phyloP scores from a whole-genome alignment of 1,140 invertebrate genomes.

The Tyrophagus putrescentiae region DNA sequence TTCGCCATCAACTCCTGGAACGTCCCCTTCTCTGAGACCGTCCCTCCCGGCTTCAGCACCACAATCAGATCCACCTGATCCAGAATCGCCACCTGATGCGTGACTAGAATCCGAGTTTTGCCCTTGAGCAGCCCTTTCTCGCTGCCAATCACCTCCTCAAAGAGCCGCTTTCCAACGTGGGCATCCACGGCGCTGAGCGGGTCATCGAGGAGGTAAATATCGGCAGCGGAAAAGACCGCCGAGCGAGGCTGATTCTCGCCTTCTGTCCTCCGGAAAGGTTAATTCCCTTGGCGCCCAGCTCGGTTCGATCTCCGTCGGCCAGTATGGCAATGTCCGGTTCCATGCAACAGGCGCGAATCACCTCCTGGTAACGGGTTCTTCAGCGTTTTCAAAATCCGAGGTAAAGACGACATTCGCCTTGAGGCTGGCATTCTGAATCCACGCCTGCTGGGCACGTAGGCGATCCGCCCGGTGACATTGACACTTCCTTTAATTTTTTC shows the following conservation, averaged over 20 bases:
- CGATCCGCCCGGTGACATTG: slow-evolving; percentile 26
- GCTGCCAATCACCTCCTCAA: slow-evolving; percentile 5
- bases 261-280: slow-evolving; percentile 95
- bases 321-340: slow-evolving; percentile 30
- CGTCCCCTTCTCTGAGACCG: slow-evolving; percentile 32
- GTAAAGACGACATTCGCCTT: slow-evolving; percentile 45
- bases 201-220: slow-evolving; percentile 38
- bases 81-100: slow-evolving; percentile 6
- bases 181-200: slow-evolving; percentile 36
- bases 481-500: slow-evolving; percentile 27
- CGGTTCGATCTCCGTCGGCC: slow-evolving; percentile 36
- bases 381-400: slow-evolving; percentile 31
- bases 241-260: slow-evolving; percentile 77
- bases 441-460: slow-evolving; percentile 44
- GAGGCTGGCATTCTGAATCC: slow-evolving; percentile 43
- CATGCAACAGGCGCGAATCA: slow-evolving; percentile 30
- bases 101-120: slow-evolving; percentile 10
- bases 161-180: slow-evolving; percentile 33
- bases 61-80: slow-evolving; percentile 28
- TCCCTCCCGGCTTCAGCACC: slow-evolving; percentile 37
- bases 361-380: slow-evolving; percentile 30
- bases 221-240: slow-evolving; percentile 31
- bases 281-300: slow-evolving; percentile 36
- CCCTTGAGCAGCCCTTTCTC: not conserved
- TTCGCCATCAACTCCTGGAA: slow-evolving; percentile 32